These are phyloP conservation scores for Scaptomyza montana DNA, from an alignment of 1,140 invertebrate genomes.

Conservation along the genomic window DNA sequence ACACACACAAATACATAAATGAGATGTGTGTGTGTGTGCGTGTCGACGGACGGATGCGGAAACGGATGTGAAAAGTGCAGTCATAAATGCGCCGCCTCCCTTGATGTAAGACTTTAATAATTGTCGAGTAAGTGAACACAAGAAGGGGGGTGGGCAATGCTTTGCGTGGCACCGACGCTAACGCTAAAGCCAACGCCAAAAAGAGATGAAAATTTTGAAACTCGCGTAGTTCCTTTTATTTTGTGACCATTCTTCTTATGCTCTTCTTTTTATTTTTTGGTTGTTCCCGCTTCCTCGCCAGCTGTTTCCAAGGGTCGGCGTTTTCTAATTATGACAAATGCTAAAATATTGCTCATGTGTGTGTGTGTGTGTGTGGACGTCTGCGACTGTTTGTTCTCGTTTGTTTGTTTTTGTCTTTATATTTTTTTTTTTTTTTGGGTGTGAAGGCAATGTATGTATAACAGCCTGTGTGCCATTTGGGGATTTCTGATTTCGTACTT, in stretches of 20 bases:
- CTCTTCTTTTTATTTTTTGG: background rate
- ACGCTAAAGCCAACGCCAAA: constrained; percentile 26
- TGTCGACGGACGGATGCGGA: constrained; percentile 73
- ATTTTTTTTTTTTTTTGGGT: constrained; percentile 4
- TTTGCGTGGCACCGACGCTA: constrained; percentile 16
- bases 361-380: constrained; percentile 6
- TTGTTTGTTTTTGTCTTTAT: constrained; percentile 5
- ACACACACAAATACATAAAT: constrained; percentile 15
- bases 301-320: constrained; percentile 54
- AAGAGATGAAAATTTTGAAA: constrained; percentile 74
- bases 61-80: constrained; percentile 82
- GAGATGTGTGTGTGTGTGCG: constrained; percentile 26
- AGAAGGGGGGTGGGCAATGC: constrained; percentile 23
- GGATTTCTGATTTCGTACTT: constrained; percentile 65
- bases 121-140: constrained; percentile 50
- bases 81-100: constrained; percentile 77
- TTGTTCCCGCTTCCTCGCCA: constrained; percentile 24
- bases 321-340: constrained; percentile 80
- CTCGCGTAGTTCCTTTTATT: constrained; percentile 74
- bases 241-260: constrained; percentile 61
- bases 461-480: constrained; percentile 34
- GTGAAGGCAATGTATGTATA: constrained; percentile 13
- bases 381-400: constrained; percentile 19
- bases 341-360: constrained; percentile 64
- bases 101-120: constrained; percentile 79